Conservation (phyloP, 2,113 vertebrate species). For the Leucopternis melanops region DNA sequence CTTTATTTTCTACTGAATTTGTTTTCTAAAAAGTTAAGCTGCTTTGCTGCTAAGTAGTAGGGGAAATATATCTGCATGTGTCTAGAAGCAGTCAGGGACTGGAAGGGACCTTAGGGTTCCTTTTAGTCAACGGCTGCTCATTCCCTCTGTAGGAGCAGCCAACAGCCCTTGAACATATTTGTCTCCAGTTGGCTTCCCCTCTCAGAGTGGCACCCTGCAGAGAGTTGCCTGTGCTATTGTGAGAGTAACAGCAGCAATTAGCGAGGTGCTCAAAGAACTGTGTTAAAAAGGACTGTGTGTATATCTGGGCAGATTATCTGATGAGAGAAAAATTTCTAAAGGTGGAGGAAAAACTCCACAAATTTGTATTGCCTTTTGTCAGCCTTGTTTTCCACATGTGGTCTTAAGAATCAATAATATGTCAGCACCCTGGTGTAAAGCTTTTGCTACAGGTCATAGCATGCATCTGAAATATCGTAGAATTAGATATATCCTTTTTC, state of each 20-base stretch:
- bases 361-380: neutral
- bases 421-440: slow-evolving; percentile 44
- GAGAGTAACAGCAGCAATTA: neutral
- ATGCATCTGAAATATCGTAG: slow-evolving; percentile 25
- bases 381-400: neutral
- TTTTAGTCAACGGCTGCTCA: neutral
- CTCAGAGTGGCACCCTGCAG: neutral
- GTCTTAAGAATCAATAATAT: slow-evolving; percentile 41
- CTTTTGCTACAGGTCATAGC: slow-evolving; percentile 50
- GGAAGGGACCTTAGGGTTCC: neutral
- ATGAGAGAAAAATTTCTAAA: neutral
- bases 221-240: neutral
- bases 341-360: neutral
- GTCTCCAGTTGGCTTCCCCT: neutral
- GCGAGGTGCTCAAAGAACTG: neutral
- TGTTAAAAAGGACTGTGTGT: neutral
- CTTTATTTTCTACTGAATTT: neutral
- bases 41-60: neutral
- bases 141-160: neutral
- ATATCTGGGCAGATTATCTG: neutral
- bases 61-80: neutral
- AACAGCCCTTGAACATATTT: neutral
- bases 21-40: neutral
- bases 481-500: slow-evolving; percentile 41
- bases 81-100: neutral